A percentile compares a stretch with the other conserved stretches of the same genome.
phyloP scores from a whole-genome alignment of 2,113 vertebrate genomes.

The Rafetus swinhoei region DNA sequence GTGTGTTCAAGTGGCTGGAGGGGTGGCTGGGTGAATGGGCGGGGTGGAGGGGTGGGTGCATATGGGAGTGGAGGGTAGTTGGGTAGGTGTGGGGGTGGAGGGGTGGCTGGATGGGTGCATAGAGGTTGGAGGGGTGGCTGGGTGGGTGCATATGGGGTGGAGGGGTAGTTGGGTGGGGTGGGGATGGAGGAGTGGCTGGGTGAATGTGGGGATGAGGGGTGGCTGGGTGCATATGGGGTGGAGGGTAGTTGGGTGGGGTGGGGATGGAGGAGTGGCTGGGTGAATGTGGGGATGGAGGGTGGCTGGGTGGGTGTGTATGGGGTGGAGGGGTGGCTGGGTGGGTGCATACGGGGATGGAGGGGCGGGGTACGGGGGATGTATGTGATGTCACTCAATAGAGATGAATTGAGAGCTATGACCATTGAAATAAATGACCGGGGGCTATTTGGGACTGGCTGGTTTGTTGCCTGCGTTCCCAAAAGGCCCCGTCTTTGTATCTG shows the following conservation, averaged over 20 bases:
- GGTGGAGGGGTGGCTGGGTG: not conserved
- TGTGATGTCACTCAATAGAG: not conserved
- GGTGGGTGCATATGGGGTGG: conserved; percentile 19
- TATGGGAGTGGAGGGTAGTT: not conserved
- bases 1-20: too few species aligned
- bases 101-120: conserved; percentile 41
- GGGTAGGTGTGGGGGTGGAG: not conserved
- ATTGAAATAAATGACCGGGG: not conserved
- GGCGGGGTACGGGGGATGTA: conserved; percentile 1
- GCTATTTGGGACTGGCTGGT: not conserved
- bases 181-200: conserved; percentile 31
- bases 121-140: conserved; percentile 16
- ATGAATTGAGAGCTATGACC: not conserved
- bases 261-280: too few species aligned
- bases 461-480: not conserved
- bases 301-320: not conserved
- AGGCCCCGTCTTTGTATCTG: not conserved
- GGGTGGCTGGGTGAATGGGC: too few species aligned
- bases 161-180: not conserved
- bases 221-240: not conserved
- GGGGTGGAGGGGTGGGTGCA: not conserved
- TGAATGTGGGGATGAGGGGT: not conserved
- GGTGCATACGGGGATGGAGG: not conserved
- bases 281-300: not conserved
- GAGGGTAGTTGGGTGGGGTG: conserved; percentile 55